These are phyloP conservation scores for Bradypus variegatus DNA, from an alignment of 2,797 vertebrate species.

Conservation along the genomic window DNA sequence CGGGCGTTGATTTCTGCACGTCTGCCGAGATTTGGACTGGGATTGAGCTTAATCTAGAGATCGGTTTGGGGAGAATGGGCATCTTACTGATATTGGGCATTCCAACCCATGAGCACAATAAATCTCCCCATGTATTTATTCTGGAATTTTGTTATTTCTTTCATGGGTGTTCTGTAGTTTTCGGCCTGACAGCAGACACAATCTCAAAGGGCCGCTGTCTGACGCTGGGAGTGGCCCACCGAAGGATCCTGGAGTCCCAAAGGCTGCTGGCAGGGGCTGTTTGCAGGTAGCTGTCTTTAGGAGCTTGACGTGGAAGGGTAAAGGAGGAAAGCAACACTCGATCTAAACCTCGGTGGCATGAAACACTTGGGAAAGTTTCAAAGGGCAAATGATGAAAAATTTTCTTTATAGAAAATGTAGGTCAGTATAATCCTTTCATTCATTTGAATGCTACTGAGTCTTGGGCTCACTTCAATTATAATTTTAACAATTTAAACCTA, in stretches of 20 bases:
- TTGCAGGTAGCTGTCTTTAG: not conserved
- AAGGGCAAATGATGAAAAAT: not conserved
- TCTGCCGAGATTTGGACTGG: not conserved
- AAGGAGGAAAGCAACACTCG: no score
- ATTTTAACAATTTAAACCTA: not conserved
- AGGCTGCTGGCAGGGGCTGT: not conserved
- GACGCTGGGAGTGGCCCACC: not conserved
- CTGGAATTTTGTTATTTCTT: not conserved
- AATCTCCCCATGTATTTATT: not conserved
- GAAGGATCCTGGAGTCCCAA: not conserved
- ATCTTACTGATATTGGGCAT: not conserved
- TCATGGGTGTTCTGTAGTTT: not conserved
- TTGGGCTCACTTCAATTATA: not conserved
- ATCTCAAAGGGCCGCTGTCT: not conserved
- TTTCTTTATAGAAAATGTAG: not conserved
- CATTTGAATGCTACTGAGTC: not conserved
- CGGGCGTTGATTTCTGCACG: not conserved
- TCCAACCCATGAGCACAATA: not conserved
- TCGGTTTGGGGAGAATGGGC: not conserved
- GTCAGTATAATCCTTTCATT: not conserved
- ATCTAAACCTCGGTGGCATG: not conserved
- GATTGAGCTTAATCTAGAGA: not conserved
- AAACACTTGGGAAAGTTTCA: not conserved
- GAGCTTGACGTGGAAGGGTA: not conserved
- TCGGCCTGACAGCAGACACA: not conserved